A percentile compares a stretch with the other conserved stretches of the same genome.
Conservation (phyloP, 2,888 invertebrate genomes). For the Nephrotoma flavescens region DNA sequence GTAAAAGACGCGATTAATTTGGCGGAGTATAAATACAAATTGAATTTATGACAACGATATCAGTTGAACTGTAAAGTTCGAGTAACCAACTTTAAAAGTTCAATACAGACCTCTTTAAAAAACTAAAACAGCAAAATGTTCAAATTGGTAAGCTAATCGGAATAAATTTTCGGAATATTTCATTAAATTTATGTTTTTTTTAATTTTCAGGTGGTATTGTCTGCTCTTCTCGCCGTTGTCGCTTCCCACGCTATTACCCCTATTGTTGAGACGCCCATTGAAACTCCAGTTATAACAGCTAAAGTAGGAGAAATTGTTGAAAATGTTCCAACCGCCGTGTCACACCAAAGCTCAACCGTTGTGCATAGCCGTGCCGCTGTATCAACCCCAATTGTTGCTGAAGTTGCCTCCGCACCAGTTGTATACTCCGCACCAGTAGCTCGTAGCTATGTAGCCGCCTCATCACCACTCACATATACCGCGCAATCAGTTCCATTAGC, state of each 20-base stretch:
- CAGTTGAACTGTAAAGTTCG: conserved; percentile 20
- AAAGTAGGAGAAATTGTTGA: conserved; percentile 22
- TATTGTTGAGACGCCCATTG: conserved; percentile 7
- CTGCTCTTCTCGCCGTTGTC: conserved; percentile 38
- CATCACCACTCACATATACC: conserved; percentile 10
- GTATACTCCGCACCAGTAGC: background rate
- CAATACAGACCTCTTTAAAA: conserved; percentile 4
- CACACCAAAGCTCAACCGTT: conserved; percentile 40
- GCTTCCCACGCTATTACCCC: conserved; percentile 22
- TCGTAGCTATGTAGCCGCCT: conserved; percentile 11
- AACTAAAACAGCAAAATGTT: conserved; percentile 24
- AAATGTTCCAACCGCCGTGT: conserved; percentile 30
- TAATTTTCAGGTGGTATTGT: conserved; percentile 39
- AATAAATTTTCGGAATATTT: background rate
- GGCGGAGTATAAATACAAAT: background rate
- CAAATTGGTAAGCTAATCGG: conserved; percentile 27
- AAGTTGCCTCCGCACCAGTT: conserved; percentile 15
- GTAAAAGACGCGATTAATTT: background rate
- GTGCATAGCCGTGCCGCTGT: conserved; percentile 32
- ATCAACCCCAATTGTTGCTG: conserved; percentile 14
- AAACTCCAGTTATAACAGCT: conserved; percentile 22
- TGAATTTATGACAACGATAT: conserved; percentile 9
- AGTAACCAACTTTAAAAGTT: background rate
- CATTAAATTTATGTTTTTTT: background rate
- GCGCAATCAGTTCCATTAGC: conserved; percentile 8